phyloP scores from a whole-genome alignment of 2,113 vertebrate genomes.

The Anolis carolinensis region DNA sequence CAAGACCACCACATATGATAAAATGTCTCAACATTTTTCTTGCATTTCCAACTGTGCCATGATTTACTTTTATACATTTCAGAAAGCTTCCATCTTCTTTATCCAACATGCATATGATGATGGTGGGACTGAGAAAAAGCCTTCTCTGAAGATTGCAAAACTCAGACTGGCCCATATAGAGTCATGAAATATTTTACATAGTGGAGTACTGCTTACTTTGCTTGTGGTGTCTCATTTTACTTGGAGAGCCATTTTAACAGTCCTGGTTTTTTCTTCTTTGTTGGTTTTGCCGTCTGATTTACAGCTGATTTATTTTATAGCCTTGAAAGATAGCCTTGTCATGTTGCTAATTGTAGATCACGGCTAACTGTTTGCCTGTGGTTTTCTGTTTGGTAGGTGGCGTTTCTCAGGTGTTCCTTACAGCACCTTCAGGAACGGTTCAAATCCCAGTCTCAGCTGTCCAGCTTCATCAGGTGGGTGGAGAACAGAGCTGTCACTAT shows the following conservation, averaged over 20 bases:
- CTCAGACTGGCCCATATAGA: not conserved
- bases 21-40: too few species aligned
- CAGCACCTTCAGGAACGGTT: constrained; percentile 92
- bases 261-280: not conserved
- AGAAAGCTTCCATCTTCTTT: too few species aligned
- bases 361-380: constrained; percentile 27
- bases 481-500: not conserved
- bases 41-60: too few species aligned
- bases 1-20: too few species aligned
- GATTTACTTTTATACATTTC: too few species aligned
- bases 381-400: constrained; percentile 76
- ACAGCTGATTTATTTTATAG: not conserved
- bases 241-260: not conserved
- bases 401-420: constrained; percentile 95
- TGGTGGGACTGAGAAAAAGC: too few species aligned
- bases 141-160: not conserved
- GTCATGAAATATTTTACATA: not conserved
- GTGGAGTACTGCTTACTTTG: not conserved
- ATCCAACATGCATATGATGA: too few species aligned
- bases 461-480: constrained; percentile 95
- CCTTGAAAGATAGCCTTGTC: not conserved
- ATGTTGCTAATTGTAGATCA: not conserved
- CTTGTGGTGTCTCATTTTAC: not conserved
- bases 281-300: not conserved
- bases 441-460: constrained; percentile 97